Conservation (phyloP, 1,140 invertebrate species). For the Trichonephila clavipes region DNA sequence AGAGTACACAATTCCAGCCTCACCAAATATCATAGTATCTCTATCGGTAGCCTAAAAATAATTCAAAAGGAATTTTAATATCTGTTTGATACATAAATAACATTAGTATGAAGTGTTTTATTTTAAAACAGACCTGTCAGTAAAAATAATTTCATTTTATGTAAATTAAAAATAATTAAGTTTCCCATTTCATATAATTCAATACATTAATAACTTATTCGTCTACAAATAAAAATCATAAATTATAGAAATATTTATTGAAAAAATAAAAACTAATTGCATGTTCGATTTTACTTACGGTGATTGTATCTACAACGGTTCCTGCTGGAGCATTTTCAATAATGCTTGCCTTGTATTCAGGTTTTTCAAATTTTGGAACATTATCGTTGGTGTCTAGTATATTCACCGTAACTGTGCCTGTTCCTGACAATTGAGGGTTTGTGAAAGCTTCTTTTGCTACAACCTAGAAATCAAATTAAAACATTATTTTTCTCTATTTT, state of each 20-base stretch:
- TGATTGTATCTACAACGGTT: conserved; percentile 85
- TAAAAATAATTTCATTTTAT: too few relatives aligned
- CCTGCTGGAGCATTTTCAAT: conserved; percentile 92
- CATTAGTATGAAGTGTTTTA: too few relatives aligned
- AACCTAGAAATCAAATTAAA: conserved; percentile 82
- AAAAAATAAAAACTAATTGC: background rate
- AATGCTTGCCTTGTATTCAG: conserved; percentile 96
- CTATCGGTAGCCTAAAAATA: conserved; percentile 87
- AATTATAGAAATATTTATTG: background rate
- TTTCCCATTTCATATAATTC: too few relatives aligned
- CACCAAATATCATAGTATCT: conserved; percentile 90
- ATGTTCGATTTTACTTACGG: conserved; percentile 31
- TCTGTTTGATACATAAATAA: too few relatives aligned
- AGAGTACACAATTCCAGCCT: conserved; percentile 91
- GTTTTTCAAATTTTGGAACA: conserved; percentile 97
- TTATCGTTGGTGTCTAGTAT: conserved; percentile 93
- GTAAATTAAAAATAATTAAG: too few relatives aligned
- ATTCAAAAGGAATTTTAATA: background rate
- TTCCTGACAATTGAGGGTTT: conserved; percentile 88
- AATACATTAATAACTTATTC: too few relatives aligned
- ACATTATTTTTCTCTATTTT: background rate
- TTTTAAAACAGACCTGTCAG: too few relatives aligned
- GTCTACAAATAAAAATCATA: background rate
- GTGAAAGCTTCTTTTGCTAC: conserved; percentile 91
- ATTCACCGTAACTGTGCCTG: conserved; percentile 91